Conservation (phyloP, 2,797 vertebrate species). For the Mormyrus hasselquistii region DNA sequence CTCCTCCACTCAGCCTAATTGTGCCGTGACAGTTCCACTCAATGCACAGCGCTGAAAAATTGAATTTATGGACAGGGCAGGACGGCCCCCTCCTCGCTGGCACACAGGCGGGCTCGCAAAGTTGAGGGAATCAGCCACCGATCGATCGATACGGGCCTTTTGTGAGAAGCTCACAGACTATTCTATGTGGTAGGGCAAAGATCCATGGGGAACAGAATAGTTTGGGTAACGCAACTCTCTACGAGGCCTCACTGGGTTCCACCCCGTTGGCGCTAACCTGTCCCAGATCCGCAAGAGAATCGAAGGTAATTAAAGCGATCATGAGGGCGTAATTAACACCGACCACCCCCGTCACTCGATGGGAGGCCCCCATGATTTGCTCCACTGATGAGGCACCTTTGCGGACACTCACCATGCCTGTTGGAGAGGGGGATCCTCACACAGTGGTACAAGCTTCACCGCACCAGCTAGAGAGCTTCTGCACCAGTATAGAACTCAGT, state of each 20-base stretch:
- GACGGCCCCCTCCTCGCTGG: neutral
- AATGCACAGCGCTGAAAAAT: slow-evolving; percentile 59
- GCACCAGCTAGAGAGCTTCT: neutral
- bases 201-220: neutral
- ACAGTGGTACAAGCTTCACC: neutral
- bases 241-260: slow-evolving; percentile 29
- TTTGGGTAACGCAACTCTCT: slow-evolving; percentile 23
- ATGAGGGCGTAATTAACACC: slow-evolving; percentile 57
- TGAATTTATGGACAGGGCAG: slow-evolving; percentile 55
- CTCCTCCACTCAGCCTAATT: slow-evolving; percentile 64
- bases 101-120: neutral
- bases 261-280: slow-evolving; percentile 38
- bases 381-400: neutral
- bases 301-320: slow-evolving; percentile 60
- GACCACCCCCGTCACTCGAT: slow-evolving; percentile 27
- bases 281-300: slow-evolving; percentile 44
- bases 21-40: slow-evolving; percentile 65
- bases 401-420: neutral
- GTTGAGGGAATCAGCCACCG: neutral
- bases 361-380: neutral
- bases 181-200: neutral
- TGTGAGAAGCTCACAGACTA: slow-evolving; percentile 17
- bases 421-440: neutral
- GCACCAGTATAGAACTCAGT: neutral
- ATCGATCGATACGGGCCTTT: slow-evolving; percentile 17